A percentile compares a stretch with the other conserved stretches of the same genome.
Evolutionary conservation across 1,140 invertebrate species (phyloP).

Genomic region (Dreissena polymorpha): DNA sequence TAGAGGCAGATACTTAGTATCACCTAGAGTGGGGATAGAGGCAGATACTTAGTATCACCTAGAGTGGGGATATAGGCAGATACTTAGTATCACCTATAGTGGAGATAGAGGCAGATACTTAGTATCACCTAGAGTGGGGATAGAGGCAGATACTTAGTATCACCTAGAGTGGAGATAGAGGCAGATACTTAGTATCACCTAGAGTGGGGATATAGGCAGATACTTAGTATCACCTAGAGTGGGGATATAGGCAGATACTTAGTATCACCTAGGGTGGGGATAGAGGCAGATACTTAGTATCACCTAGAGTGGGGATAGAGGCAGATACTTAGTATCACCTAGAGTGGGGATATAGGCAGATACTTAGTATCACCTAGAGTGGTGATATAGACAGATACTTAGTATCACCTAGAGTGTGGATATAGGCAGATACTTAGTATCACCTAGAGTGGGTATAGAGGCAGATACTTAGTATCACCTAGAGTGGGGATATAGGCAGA

Average conservation of each 20-base stretch:
- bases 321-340: conserved; percentile 90
- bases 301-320: conserved; percentile 84
- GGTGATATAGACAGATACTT: conserved; percentile 85
- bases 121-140: conserved; percentile 85
- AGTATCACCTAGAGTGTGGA: conserved; percentile 85
- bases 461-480: conserved; percentile 90
- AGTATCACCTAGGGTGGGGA: conserved; percentile 85
- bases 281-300: conserved; percentile 88
- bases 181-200: conserved; percentile 90
- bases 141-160: conserved; percentile 88
- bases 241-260: conserved; percentile 84
- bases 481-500: conserved; percentile 79
- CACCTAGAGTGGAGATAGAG: conserved; percentile 84
- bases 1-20: conserved; percentile 88
- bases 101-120: conserved; percentile 85
- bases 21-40: conserved; percentile 84
- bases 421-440: conserved; percentile 88
- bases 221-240: conserved; percentile 87
- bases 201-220: conserved; percentile 79
- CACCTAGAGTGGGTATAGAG: conserved; percentile 84
- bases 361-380: conserved; percentile 87
- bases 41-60: conserved; percentile 90
- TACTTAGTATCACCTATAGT: conserved; percentile 87
- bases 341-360: conserved; percentile 79
- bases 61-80: conserved; percentile 79